Percentiles rank a stretch among this genome's conserved stretches.
phyloP scores from a whole-genome alignment of 1,140 invertebrate species.

The Pantala flavescens region DNA sequence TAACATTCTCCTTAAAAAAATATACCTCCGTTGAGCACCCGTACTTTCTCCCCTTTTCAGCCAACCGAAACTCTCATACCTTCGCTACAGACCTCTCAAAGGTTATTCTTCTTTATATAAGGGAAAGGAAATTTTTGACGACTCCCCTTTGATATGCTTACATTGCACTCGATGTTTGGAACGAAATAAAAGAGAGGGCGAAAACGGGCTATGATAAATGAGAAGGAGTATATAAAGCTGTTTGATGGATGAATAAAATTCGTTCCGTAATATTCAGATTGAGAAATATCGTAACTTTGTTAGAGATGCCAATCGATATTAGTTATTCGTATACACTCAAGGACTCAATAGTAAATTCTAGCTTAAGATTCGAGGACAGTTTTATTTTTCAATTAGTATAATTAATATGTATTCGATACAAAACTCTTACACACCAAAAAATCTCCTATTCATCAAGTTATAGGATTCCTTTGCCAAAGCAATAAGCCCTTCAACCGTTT shows the following conservation, averaged over 20 bases:
- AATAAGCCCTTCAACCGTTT: too few species aligned
- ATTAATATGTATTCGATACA: too few species aligned
- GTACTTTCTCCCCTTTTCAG: neutral
- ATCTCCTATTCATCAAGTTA: too few species aligned
- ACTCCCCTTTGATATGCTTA: neutral
- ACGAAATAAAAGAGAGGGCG: neutral
- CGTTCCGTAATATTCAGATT: too few species aligned
- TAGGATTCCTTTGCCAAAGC: too few species aligned
- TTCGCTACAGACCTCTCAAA: neutral
- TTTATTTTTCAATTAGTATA: too few species aligned
- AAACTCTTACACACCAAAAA: too few species aligned
- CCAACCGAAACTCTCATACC: neutral
- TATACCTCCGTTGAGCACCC: neutral
- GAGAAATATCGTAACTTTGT: too few species aligned
- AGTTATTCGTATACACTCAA: too few species aligned
- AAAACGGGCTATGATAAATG: neutral
- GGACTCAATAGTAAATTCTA: too few species aligned
- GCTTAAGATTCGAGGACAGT: too few species aligned
- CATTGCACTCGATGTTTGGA: neutral
- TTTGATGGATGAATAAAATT: neutral
- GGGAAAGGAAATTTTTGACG: neutral
- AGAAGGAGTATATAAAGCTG: neutral
- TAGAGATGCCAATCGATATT: too few species aligned
- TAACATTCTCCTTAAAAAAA: neutral
- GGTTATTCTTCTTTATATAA: neutral